Evolutionary conservation across 1,140 invertebrate species (phyloP), one percentile per base, ranked within the genome.

Genomic region (Penaeus indicus): DNA sequence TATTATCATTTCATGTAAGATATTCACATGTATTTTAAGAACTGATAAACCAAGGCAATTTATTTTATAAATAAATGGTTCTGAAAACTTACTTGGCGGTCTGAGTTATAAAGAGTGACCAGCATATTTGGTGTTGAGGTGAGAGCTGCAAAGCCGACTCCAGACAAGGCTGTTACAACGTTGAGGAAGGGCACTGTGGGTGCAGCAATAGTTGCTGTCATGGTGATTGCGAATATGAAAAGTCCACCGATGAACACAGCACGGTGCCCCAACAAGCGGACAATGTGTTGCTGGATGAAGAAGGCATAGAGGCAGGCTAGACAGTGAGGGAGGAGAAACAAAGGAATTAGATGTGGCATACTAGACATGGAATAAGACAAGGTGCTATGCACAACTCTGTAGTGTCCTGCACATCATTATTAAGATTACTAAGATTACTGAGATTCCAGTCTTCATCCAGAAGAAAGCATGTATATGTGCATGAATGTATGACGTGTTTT

Each of bases 51-150:
- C 38, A 77, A 22, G 81, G 22, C 27, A n/a, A 69, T 69, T 4
- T 18, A n/a, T 69, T n/a, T 27, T 4, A 47, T 67, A 42, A 67
- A 61, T 88, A 89, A 90, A 47, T 47, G 10, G 10, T 10, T 47
- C 8, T 54, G 47, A 13, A 13, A 90, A 94, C 93, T 92, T 93
- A 92, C 92, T 92, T 93, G 86, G 93, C 92, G 25, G 90, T 90
- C 85, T 16, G 84, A 91, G 88, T 94, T 93, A 89, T 94, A 94
- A 54, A 92, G 91, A 13, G 93, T 93, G 18, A 94, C 91, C n/a
- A 94, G 91, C 63, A 93, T 92, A 90, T 93, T 94, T 60, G 94
- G 94, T 82, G 94, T 92, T 7, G 93, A 94, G 19, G 93, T 94
- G 11, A 94, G 90, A 7, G 93, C 93, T 25, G 93, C 93, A 91